Evolutionary conservation across 2,888 invertebrate species (phyloP), one percentile per base, ranked within the genome.

Genomic region (Craniophora ligustri): DNA sequence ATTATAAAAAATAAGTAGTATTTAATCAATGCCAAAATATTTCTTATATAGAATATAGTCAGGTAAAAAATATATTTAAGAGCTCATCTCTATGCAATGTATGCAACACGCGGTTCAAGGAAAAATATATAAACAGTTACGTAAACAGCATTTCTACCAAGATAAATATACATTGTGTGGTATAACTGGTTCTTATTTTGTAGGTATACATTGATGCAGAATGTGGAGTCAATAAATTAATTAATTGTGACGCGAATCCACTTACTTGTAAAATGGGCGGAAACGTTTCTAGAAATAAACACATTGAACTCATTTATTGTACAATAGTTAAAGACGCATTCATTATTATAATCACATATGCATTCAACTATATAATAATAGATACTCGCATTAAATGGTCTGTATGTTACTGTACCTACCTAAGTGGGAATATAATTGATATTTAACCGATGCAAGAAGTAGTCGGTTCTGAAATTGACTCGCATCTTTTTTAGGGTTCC

Each of bases 231-330:
- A 26, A 26, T 38, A 18, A 18, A 11, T 15, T 26, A 16, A 46
- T 54, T 5, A 46, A 0, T 5, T 39, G 42, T 46, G 38, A 51
- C 35, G 41, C 7, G 11, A n/a, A 31, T 40, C 26, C 32, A 44
- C 15, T 32, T 19, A 57, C 10, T 15, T 47, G 15, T 49, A 11
- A 16, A 11, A 46, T 14, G 40, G 14, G n/a, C 42, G 44, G 35
- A 49, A 49, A 57, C 14, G 21, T 34, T 49, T 48, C 28, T 35
- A 13, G 26, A 19, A 26, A 53, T 16, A 38, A n/a, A 42, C 30
- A 19, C 28, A 54, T 11, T 3, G 18, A 49, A 38, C 23, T 30
- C 26, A 51, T 42, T 47, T 15, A 26, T 47, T 34, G 11, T 28
- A 26, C n/a, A 15, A 30, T 16, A 21, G 10, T 44, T 47, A 26